Base-by-base conservation (phyloP, 2,888 invertebrate species). In the Ommatoiulus sabulosus region DNA sequence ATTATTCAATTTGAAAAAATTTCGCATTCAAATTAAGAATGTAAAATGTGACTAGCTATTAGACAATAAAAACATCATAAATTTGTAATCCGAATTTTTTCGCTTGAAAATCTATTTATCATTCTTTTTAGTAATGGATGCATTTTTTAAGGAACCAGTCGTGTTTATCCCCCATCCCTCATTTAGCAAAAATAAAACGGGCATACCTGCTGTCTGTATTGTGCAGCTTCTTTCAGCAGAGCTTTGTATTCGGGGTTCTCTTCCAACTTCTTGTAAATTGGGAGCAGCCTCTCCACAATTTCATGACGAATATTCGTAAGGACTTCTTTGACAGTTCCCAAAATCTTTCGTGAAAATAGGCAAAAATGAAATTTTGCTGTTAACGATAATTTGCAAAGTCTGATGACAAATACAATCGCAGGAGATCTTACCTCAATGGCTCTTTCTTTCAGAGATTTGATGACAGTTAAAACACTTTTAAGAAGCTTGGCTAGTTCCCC, bases 391-490 rank as follows among this genome's bases (percentile, higher is more conserved):
- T 15, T 10, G n/a, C 4, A n/a, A 84, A n/a, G 8, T n/a, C 84
- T 43, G 20, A 84, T 10, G 1, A 84, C 7, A 43, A 20, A 10
- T 84, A 5, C 20, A 44, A 86, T 20, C 44, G 48, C 3, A 57
- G 35, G 17, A 52, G 15, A 52, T 17, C 88, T 57, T 24, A 88
- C 88, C 44, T 88, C 88, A 17, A 3, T 17, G 35, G 87, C 57
- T 20, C 20, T 88, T 63, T 88, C 88, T 43, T 24, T 88, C 8
- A 88, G 17, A 6, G 88, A 63, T 63, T 72, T 86, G 15, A 88
- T 88, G 48, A 72, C 86, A 17, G 85, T 57, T 20, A 88, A 87
- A 43, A 88, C 87, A 57, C 63, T 87, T 17, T 88, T 88, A 44
- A 88, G 24, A 44, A 63, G 20, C 87, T 88, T 88, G 17, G 88